Base-by-base conservation (phyloP, 1,140 invertebrate genomes). In the Steinernema feltiae region DNA sequence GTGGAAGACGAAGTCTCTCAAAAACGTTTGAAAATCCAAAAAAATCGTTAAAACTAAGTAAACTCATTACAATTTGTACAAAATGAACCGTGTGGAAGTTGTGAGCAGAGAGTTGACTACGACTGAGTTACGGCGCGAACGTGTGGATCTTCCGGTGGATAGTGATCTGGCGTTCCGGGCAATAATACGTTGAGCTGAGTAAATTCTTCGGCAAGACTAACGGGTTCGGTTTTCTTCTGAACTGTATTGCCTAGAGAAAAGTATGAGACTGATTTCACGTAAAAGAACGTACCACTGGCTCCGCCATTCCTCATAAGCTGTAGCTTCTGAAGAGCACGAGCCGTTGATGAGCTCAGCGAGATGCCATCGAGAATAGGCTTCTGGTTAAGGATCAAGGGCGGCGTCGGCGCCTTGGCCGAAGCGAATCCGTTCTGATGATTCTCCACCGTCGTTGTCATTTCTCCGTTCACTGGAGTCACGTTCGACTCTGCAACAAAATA, bases 371-470 rank as follows among this genome's bases (percentile, higher is more conserved):
- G 53, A 63, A 63, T 63, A 7, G 53, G 53, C 53, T 63, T 63
- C 53, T 63, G 53, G 53, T 63, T 63, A 7, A 63, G 24, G 53
- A 63, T 63, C 53, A 63, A 63, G 53, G 53, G 53, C 53, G 53
- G 53, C 53, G 53, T 63, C 53, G 53, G 53, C 53, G 53, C 53
- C 53, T 63, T 63, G 12, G 53, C 53, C 53, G 53, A 63, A 27
- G 53, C 53, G 53, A 63, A 63, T 63, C 53, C 53, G 53, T 63
- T 63, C 53, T 63, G 53, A 7, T 63, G 53, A 63, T 63, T 63
- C 53, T 63, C 53, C 53, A 63, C 53, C 53, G 53, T 63, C 53
- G 53, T 63, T 63, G 53, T 63, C 12, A 21, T 63, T 21, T 63
- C 53, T 21, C 53, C 53, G 53, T 63, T 63, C 53, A 63, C 53